Evolutionary conservation across 2,888 invertebrate species (phyloP).

Genomic region (Prostheceraeus crozeri): DNA sequence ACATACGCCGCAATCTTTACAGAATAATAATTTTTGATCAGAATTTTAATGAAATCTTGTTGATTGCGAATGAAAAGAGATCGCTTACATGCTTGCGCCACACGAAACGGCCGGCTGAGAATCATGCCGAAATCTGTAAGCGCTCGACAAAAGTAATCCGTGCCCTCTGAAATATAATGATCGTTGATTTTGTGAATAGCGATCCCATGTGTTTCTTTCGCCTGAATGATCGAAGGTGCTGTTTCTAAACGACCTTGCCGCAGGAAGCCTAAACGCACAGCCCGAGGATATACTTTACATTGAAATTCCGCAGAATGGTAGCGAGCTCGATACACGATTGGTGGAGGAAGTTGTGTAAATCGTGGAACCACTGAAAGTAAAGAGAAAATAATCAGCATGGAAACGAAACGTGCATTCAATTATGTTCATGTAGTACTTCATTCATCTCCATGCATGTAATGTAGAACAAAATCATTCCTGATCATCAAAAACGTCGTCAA

Average conservation of each 20-base stretch:
- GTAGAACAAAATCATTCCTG: no score
- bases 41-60: no score
- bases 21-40: no score
- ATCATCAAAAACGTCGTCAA: no score
- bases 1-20: no score
- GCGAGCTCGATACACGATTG: background rate
- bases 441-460: no score
- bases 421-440: no score
- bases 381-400: background rate
- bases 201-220: background rate
- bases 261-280: no score
- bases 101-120: conserved; percentile 6
- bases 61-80: no score
- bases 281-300: conserved; percentile 7
- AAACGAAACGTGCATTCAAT: no score
- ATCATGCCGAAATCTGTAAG: conserved; percentile 11
- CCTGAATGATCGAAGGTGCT: background rate
- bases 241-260: background rate
- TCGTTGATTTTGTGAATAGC: background rate
- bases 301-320: background rate
- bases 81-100: background rate
- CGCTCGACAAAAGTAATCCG: background rate
- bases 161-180: background rate
- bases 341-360: conserved; percentile 17
- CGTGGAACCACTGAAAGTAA: background rate